phyloP scores from a whole-genome alignment of 2,797 vertebrate species.

The Squalus acanthias region DNA sequence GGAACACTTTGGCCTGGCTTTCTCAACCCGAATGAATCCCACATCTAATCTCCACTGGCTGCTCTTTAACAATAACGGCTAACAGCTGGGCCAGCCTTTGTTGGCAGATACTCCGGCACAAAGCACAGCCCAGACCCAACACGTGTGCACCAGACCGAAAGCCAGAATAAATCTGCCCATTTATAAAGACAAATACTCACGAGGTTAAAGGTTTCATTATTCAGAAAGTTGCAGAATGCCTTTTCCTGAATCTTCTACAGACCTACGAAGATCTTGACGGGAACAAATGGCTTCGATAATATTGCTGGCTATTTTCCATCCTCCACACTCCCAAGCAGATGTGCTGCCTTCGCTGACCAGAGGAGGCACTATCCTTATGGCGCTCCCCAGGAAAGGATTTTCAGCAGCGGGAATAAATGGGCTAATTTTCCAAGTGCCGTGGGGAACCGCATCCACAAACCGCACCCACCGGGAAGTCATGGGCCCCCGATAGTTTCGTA shows the following conservation, averaged over 20 bases:
- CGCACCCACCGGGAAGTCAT: neutral
- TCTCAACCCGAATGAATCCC: neutral
- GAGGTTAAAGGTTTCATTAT: neutral
- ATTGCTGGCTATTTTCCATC: neutral
- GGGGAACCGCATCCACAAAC: neutral
- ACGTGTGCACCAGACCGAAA: neutral
- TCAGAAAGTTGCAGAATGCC: neutral
- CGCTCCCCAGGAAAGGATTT: neutral
- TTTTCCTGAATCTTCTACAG: neutral
- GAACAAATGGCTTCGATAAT: neutral
- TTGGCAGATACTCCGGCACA: neutral
- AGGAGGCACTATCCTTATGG: neutral
- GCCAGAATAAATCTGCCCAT: neutral
- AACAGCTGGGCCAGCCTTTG: neutral
- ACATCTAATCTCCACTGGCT: neutral
- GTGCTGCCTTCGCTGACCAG: neutral
- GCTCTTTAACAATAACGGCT: neutral
- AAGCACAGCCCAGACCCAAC: neutral
- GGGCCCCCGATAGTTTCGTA: no score
- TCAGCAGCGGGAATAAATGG: neutral
- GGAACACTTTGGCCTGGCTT: neutral
- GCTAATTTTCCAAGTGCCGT: neutral
- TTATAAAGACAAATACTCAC: neutral
- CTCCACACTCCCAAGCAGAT: neutral
- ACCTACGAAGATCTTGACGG: neutral